These are phyloP conservation scores for Ypsolopha sequella DNA, from an alignment of 2,888 invertebrate species.

Conservation along the genomic window DNA sequence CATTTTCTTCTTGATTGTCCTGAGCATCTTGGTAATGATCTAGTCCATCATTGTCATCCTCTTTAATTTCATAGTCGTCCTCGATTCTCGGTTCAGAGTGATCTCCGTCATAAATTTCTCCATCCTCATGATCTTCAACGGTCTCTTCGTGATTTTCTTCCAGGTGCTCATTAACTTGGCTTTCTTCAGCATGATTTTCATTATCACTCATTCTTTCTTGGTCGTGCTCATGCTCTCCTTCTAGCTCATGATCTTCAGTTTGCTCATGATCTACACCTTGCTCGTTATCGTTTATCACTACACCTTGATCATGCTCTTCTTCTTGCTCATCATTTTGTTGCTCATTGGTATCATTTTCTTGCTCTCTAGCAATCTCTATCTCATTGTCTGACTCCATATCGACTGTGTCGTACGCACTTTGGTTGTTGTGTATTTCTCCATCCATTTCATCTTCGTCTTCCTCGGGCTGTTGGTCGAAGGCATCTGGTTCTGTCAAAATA, in stretches of 20 bases:
- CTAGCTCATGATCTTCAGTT: too few species aligned
- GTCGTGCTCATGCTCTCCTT: neutral
- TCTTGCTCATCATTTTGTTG: conserved; percentile 18
- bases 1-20: conserved; percentile 26
- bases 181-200: conserved; percentile 10
- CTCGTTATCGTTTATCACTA: conserved; percentile 10
- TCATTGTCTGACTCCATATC: conserved; percentile 65
- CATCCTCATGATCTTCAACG: conserved; percentile 10
- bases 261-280: neutral
- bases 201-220: neutral
- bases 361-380: conserved; percentile 55
- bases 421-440: conserved; percentile 30
- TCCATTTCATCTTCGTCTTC: conserved; percentile 33
- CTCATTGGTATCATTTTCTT: conserved; percentile 1
- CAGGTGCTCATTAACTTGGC: conserved; percentile 15
- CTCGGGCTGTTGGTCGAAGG: conserved; percentile 32
- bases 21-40: conserved; percentile 23
- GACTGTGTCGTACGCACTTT: conserved; percentile 50
- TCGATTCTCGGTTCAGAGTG: conserved; percentile 17
- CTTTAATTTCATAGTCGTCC: conserved; percentile 12
- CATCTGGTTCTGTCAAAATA: conserved; percentile 57
- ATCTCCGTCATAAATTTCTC: conserved; percentile 30
- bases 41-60: conserved; percentile 15
- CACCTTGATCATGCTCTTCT: conserved; percentile 25
- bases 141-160: conserved; percentile 25